These are phyloP conservation scores for Ailuropoda melanoleuca DNA, from an alignment of 2,113 vertebrate genomes.

Conservation along the genomic window DNA sequence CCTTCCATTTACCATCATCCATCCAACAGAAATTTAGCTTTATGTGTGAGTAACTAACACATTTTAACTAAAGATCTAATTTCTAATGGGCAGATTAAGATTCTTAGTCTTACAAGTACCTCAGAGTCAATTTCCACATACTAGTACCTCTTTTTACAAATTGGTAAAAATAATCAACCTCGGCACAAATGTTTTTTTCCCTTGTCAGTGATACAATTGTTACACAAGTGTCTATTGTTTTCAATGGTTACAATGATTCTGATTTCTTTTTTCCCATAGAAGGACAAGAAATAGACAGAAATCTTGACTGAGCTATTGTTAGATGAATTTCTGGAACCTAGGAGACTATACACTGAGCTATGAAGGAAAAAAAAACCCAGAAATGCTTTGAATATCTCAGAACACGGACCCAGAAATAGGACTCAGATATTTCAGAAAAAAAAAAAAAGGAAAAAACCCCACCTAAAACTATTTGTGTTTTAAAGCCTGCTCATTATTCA, in stretches of 20 bases:
- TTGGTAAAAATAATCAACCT: background rate
- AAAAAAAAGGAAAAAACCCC: background rate
- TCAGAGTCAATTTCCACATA: background rate
- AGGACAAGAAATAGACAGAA: background rate
- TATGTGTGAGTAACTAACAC: background rate
- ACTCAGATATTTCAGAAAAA: background rate
- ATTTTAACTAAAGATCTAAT: background rate
- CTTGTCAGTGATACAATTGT: background rate
- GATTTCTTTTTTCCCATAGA: background rate
- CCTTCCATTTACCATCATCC: background rate
- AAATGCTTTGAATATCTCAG: background rate
- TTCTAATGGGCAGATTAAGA: background rate
- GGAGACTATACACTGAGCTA: background rate
- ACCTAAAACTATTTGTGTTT: background rate
- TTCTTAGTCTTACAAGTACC: background rate
- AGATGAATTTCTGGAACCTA: background rate
- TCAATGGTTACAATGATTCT: background rate
- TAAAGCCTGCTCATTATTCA: conserved; percentile 34
- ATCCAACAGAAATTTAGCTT: background rate
- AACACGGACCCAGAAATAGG: background rate
- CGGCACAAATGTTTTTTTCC: background rate
- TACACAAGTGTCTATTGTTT: background rate
- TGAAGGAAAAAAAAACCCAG: background rate
- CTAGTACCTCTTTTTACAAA: background rate
- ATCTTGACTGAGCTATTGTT: background rate